These are phyloP conservation scores for Oryzias woworae DNA, from an alignment of 2,113 vertebrate genomes.

Conservation along the genomic window DNA sequence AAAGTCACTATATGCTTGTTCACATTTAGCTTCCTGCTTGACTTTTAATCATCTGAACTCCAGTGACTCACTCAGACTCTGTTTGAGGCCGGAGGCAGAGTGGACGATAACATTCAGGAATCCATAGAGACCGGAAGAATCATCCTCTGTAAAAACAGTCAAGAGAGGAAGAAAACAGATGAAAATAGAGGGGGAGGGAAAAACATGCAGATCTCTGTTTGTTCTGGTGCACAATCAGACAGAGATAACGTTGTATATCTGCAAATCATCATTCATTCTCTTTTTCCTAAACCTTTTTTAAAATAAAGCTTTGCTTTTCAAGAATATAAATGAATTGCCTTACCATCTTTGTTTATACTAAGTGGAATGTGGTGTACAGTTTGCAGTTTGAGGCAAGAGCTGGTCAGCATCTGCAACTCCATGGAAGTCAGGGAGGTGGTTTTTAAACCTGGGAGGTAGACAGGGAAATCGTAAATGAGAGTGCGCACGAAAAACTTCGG, in stretches of 20 bases:
- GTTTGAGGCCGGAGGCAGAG: slow-evolving; percentile 94
- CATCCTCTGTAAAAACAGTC: slow-evolving; percentile 86
- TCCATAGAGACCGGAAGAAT: slow-evolving; percentile 90
- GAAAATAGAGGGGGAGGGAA: slow-evolving; percentile 20
- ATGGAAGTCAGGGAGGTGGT: slow-evolving; percentile 89
- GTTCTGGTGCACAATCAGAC: slow-evolving; percentile 41
- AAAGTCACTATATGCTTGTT: slow-evolving; percentile 6
- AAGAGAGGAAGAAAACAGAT: slow-evolving; percentile 15
- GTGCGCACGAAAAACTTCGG: not conserved
- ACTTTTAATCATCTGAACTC: slow-evolving; percentile 27
- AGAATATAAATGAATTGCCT: not conserved
- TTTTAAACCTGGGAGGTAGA: slow-evolving; percentile 83
- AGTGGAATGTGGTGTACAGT: slow-evolving; percentile 95
- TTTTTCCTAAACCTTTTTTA: too few relatives aligned
- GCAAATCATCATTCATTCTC: too few relatives aligned
- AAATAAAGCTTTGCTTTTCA: too few relatives aligned
- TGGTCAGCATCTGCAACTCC: slow-evolving; percentile 98
- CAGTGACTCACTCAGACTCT: slow-evolving; percentile 90
- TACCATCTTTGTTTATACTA: slow-evolving; percentile 94
- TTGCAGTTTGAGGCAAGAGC: slow-evolving; percentile 95
- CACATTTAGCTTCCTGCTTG: not conserved
- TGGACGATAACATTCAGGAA: slow-evolving; percentile 98
- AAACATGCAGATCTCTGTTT: slow-evolving; percentile 45
- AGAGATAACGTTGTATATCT: not conserved
- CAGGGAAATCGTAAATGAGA: not conserved